These are phyloP conservation scores for Scomberomorus guttatus DNA, from an alignment of 2,797 vertebrate genomes.

Conservation along the genomic window DNA sequence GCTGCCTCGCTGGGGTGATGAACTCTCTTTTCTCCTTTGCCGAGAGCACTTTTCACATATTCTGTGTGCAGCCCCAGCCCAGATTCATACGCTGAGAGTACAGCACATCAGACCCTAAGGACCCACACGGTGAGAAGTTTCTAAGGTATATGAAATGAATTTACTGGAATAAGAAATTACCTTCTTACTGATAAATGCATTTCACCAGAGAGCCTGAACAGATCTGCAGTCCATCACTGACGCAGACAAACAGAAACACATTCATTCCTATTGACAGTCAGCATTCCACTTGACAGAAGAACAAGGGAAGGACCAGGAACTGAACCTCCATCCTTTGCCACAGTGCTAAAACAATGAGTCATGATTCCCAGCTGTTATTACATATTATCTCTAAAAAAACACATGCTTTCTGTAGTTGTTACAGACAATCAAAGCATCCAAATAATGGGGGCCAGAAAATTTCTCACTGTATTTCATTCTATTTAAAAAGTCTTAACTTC, in stretches of 20 bases:
- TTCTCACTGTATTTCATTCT: neutral
- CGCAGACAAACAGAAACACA: neutral
- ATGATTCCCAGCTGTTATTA: neutral
- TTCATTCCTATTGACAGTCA: neutral
- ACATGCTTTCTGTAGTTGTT: neutral
- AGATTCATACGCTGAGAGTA: slow-evolving; percentile 37
- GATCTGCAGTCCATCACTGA: slow-evolving; percentile 4
- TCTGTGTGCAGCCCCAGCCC: slow-evolving; percentile 18
- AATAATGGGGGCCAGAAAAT: neutral
- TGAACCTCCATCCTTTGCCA: neutral
- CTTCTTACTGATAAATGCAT: slow-evolving; percentile 33
- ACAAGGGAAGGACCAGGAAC: neutral
- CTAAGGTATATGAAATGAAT: slow-evolving; percentile 36
- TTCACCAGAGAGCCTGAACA: slow-evolving; percentile 9
- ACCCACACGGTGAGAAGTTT: slow-evolving; percentile 23
- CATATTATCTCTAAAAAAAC: neutral
- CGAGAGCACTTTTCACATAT: slow-evolving; percentile 51
- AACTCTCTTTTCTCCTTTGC: slow-evolving; percentile 53
- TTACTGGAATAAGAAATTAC: slow-evolving; percentile 46
- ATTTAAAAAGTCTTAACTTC: neutral
- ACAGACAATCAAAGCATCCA: neutral
- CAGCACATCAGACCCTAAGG: slow-evolving; percentile 34
- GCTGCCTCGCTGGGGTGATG: slow-evolving; percentile 40
- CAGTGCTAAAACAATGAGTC: neutral
- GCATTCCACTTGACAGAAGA: neutral